Percentiles rank a stretch among this genome's conserved stretches.
Conservation (phyloP, 2,888 invertebrate species). For the Caenorhabditis sulstoni region DNA sequence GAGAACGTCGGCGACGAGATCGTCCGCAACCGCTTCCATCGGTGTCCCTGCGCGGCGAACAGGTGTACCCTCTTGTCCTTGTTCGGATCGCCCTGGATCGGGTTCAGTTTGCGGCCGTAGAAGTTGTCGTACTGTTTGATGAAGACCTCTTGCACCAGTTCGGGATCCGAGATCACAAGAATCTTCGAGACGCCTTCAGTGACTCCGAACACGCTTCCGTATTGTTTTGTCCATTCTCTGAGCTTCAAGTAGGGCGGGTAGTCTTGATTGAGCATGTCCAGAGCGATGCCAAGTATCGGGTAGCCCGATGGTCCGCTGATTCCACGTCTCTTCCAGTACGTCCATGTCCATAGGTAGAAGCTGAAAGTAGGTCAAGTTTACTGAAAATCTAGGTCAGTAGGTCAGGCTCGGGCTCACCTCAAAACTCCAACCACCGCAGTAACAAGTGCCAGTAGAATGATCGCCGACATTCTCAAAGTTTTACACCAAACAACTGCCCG, state of each 20-base stretch:
- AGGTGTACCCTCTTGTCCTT: constrained; percentile 77
- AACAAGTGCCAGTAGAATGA: not conserved
- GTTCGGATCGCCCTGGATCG: constrained; percentile 66
- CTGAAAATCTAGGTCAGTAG: not conserved
- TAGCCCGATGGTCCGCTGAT: constrained; percentile 58
- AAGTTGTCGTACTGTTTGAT: constrained; percentile 82
- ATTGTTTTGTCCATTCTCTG: constrained; percentile 73
- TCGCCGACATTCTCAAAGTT: too few species aligned
- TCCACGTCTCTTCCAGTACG: constrained; percentile 65
- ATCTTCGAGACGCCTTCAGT: constrained; percentile 70
- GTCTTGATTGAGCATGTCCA: too few species aligned
- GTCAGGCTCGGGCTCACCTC: constrained; percentile 27
- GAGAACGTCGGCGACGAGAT: constrained; percentile 83
- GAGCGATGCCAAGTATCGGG: constrained; percentile 28
- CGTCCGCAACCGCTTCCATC: constrained; percentile 84
- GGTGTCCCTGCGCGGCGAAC: constrained; percentile 81
- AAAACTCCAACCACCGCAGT: constrained; percentile 2
- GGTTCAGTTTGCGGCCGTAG: constrained; percentile 80
- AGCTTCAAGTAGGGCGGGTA: constrained; percentile 42
- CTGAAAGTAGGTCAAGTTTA: constrained; percentile 20
- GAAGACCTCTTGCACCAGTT: constrained; percentile 81
- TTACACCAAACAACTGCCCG: too few species aligned
- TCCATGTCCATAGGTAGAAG: constrained; percentile 52
- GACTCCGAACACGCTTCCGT: constrained; percentile 65
- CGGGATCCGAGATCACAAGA: constrained; percentile 81